Base-by-base conservation (phyloP, 2,113 vertebrate species). In the Prinia subflava region DNA sequence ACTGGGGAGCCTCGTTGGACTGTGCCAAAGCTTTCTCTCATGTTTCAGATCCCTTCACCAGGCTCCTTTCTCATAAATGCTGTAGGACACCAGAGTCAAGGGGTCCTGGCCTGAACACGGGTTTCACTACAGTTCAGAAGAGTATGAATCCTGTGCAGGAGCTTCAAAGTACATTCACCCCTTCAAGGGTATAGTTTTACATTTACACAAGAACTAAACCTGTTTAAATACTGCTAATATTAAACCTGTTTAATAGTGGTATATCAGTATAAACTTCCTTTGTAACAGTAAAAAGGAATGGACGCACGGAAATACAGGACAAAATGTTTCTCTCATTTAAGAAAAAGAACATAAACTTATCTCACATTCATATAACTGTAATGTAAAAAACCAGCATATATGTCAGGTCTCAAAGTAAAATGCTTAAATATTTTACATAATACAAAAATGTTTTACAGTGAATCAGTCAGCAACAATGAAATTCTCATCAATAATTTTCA, bases 21-120 rank as follows among this genome's bases (percentile, higher is more conserved):
- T 0, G 1, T 57, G 71, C 10, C 64, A 67, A 42, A 55, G 35
- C 25, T 19, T 14, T 12, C 22, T 7, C n/a, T 65, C 46, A 8
- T 6, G 20, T 44, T 91, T 64, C 65, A 79, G 41, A 69, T n/a
- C 25, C 28, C 50, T 71, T 52, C 37, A 60, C 21, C 24, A 60
- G 13, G 6, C n/a, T 68, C 41, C 35, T 53, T 75, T 46, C 53
- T 83, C 30, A 55, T 33, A 67, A 74, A 47, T 41, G 39, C 64
- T 67, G 25, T 7, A 59, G 7, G 46, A 55, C 37, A 90, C 47
- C n/a, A 24, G 21, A 64, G 28, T 10, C 42, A 69, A 67, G 23
- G 21, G 7, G 33, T 57, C 17, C 10, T 2, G 2, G 22, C 6
- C 49, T 0, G 0, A 19, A 10, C 42, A 35, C 0, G 3, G 20